Conservation (phyloP, 2,113 vertebrate genomes). For the Apus apus region DNA sequence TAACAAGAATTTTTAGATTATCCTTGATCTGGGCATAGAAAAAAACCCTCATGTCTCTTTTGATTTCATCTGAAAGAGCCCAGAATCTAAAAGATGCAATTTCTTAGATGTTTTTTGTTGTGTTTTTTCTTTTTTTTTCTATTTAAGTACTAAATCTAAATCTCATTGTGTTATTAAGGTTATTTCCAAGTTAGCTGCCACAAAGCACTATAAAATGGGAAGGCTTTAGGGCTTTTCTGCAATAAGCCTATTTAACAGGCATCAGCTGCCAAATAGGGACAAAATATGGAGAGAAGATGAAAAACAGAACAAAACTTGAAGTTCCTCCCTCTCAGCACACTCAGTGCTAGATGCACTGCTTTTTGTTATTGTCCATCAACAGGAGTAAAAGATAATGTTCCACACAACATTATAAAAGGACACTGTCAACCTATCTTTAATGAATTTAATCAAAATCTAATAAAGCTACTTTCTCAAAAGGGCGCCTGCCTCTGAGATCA, state of each 20-base stretch:
- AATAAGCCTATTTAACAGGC: not conserved
- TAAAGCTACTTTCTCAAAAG: slow-evolving; percentile 62
- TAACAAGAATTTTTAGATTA: not conserved
- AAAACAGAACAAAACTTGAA: not conserved
- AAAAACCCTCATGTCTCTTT: not conserved
- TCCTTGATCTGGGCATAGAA: not conserved
- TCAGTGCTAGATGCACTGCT: not conserved
- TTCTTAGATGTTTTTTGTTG: not conserved
- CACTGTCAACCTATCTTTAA: slow-evolving; percentile 24
- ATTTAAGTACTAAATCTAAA: not conserved
- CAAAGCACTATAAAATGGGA: not conserved
- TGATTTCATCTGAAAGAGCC: not conserved
- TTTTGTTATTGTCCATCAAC: slow-evolving; percentile 25
- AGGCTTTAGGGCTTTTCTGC: not conserved
- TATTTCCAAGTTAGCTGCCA: not conserved
- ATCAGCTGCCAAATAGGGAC: not conserved
- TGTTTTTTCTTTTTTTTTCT: not conserved
- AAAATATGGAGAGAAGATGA: not conserved
- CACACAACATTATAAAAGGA: slow-evolving; percentile 39
- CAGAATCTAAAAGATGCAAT: not conserved
- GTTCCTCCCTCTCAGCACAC: not conserved
- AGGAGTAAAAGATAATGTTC: slow-evolving; percentile 31
- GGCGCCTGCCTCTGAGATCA: slow-evolving; percentile 64
- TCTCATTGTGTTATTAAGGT: not conserved
- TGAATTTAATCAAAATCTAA: slow-evolving; percentile 59